A percentile compares a stretch with the other conserved stretches of the same genome.
phyloP scores from a whole-genome alignment of 35 echinoderm and acorn worm genomes.

The Acanthaster planci region DNA sequence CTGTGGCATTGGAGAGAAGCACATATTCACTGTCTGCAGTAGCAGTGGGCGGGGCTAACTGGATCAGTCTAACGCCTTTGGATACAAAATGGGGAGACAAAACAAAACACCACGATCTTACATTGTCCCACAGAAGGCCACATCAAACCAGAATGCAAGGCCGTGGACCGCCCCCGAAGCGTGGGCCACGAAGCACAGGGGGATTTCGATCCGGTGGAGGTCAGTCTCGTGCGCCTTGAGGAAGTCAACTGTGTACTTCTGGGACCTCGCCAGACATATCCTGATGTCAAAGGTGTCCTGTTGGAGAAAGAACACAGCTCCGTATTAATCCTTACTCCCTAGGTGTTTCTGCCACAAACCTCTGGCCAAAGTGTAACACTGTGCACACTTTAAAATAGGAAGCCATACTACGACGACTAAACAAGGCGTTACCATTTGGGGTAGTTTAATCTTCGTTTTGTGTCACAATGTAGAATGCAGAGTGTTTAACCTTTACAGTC shows the following conservation, averaged over 20 bases:
- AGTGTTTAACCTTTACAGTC: no score
- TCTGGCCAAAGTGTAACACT: no score
- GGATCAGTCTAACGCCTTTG: neutral
- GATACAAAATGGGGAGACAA: neutral
- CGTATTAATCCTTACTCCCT: no score
- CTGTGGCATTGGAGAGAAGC: no score
- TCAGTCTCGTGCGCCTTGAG: constrained; percentile 71
- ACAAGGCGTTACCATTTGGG: no score
- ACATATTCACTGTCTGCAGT: no score
- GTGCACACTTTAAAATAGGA: no score
- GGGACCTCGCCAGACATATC: constrained; percentile 89
- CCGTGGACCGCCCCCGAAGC: constrained; percentile 88
- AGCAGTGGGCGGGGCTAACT: no score
- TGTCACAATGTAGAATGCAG: no score
- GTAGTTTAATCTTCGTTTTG: no score
- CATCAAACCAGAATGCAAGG: constrained; percentile 98
- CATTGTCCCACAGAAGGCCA: constrained; percentile 91
- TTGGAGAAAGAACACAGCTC: constrained; percentile 7
- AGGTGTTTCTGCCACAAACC: no score
- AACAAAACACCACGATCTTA: constrained; percentile 45
- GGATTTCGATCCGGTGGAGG: constrained; percentile 92
- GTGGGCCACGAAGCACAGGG: constrained; percentile 73
- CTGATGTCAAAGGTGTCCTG: constrained; percentile 99
- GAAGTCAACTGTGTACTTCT: constrained; percentile 89
- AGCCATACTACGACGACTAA: no score